phyloP scores from a whole-genome alignment of 2,888 invertebrate species.

The Acleris literana region DNA sequence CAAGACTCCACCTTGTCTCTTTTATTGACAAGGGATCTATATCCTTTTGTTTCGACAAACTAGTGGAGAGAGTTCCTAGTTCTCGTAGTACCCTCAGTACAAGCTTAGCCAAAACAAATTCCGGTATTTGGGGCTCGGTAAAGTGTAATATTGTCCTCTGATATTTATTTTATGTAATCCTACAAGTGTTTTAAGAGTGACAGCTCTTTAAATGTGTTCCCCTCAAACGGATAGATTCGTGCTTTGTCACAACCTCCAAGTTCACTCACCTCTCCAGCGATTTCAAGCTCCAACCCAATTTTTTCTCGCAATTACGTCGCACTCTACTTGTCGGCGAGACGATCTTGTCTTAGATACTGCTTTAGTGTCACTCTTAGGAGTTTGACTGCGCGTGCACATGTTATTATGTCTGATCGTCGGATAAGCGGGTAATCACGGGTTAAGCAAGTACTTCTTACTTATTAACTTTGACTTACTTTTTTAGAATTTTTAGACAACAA shows the following conservation, averaged over 20 bases:
- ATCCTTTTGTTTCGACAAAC: too few species aligned
- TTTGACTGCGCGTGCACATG: conserved; percentile 5
- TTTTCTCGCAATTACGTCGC: conserved; percentile 74
- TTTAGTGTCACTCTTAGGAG: conserved; percentile 37
- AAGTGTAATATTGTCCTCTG: too few species aligned
- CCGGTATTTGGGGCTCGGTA: too few species aligned
- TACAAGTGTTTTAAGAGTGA: background rate
- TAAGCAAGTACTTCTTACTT: background rate
- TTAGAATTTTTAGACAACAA: background rate
- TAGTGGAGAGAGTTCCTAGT: too few species aligned
- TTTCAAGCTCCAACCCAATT: conserved; percentile 72
- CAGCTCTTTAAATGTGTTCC: conserved; percentile 44
- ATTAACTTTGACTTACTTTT: background rate
- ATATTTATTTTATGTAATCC: background rate
- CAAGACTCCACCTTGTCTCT: too few species aligned
- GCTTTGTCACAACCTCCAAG: conserved; percentile 9
- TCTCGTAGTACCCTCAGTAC: too few species aligned
- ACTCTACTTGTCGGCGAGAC: conserved; percentile 65
- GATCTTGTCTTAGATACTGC: conserved; percentile 63
- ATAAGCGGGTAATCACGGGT: too few species aligned
- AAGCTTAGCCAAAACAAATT: too few species aligned
- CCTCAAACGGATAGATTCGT: conserved; percentile 34
- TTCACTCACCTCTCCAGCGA: conserved; percentile 40
- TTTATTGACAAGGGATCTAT: too few species aligned
- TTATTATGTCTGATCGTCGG: conserved; percentile 10